Base-by-base conservation (phyloP, 2,113 vertebrate species). In the Chaetorhynchus papuensis region DNA sequence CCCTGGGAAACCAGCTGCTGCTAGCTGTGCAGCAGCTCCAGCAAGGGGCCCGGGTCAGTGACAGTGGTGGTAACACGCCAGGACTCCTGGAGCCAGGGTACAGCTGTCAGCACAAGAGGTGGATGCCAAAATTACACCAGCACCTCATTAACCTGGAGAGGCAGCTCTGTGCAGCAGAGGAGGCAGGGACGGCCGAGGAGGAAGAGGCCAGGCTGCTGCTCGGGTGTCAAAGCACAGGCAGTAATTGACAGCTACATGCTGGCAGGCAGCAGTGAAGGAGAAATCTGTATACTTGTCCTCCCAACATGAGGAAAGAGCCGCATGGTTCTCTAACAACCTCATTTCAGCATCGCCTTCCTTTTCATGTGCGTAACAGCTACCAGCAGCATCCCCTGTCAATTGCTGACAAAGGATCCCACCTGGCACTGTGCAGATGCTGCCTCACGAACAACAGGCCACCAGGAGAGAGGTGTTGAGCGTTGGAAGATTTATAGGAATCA, bases 391-490 rank as follows among this genome's bases (percentile, higher is more conserved):
- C 93, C 87, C 78, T 94, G 84, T 91, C 94, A 93, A 7, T 56
- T 13, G 53, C 78, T 96, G 93, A 95, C 95, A 95, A 89, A 91
- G 70, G 65, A 87, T 87, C 91, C 83, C 93, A 89, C 83, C 90
- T 84, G 86, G 65, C 78, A 68, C n/a, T 27, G 1, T 30, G 70
- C 91, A 93, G 95, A 95, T 96, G 87, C 83, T 92, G 91, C 65
- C 45, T 95, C 64, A 14, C 0, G 6, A 92, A 79, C 81, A 94
- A 84, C 87, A 89, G 89, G 57, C 77, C 81, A 93, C 89, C 84
- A 65, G 81, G 84, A 91, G 85, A 90, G 84, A 64, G 19, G 37
- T 79, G 87, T 6, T 69, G 61, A 89, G 74, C 47, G 20, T 5
- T 57, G 41, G 72, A 95, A 91, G 91, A 92, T 91, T 89, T 96